Conservation (phyloP, 2,113 vertebrate species). For the Motacilla alba region DNA sequence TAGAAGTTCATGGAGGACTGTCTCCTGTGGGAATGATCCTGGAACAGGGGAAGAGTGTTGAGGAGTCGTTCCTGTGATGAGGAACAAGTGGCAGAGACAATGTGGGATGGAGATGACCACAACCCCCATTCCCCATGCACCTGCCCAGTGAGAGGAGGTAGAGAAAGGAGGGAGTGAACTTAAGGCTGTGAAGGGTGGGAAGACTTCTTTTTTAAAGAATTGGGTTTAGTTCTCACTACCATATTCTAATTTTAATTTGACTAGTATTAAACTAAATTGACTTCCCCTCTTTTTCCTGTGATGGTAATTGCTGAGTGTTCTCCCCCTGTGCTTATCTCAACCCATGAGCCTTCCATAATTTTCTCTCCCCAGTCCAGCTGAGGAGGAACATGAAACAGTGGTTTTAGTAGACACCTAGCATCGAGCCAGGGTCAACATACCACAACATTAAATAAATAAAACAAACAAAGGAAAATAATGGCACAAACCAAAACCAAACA, state of each 20-base stretch:
- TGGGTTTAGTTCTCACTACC: not conserved
- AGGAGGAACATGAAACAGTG: not conserved
- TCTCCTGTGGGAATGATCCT: not conserved
- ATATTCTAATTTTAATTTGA: not conserved
- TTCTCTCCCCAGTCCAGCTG: not conserved
- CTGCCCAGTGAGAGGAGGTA: not conserved
- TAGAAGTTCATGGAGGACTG: not conserved
- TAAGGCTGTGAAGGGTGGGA: not conserved
- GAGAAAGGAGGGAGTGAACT: not conserved
- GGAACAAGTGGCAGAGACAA: not conserved
- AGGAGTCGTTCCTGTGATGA: not conserved
- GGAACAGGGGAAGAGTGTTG: not conserved
- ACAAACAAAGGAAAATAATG: not conserved
- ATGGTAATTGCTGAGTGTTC: not conserved
- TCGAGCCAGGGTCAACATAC: not conserved
- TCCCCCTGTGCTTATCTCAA: too few species aligned
- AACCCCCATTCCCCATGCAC: not conserved
- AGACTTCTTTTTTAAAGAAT: not conserved
- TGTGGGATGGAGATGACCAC: accelerated
- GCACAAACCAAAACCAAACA: not conserved
- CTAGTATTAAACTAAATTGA: not conserved
- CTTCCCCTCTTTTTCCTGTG: not conserved
- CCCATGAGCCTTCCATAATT: not conserved
- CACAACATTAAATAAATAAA: not conserved
- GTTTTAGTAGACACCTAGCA: not conserved